Conservation (phyloP, 2,113 vertebrate species). For the Oriolus oriolus region DNA sequence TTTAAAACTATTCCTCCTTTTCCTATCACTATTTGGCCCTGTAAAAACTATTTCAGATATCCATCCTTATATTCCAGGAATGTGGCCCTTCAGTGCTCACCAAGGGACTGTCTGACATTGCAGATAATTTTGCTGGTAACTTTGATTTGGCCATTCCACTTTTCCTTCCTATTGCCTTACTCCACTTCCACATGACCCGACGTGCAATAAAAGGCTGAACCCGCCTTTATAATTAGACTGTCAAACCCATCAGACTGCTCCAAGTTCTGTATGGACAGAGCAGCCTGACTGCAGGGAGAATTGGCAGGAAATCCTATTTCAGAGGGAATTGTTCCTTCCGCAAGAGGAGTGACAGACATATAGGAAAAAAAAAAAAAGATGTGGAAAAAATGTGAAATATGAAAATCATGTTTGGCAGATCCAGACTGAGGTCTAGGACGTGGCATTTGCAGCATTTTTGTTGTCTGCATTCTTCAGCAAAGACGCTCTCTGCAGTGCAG, state of each 20-base stretch:
- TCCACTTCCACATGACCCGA: not conserved
- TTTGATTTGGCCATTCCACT: not conserved
- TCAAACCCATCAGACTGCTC: not conserved
- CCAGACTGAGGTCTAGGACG: not conserved
- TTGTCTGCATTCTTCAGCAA: constrained; percentile 19
- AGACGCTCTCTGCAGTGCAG: not conserved
- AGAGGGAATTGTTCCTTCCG: constrained; percentile 20
- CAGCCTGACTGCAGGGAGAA: not conserved
- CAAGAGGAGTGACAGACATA: not conserved
- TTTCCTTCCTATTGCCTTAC: not conserved
- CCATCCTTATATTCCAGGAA: not conserved
- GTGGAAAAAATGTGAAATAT: constrained; percentile 29
- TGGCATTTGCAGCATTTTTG: constrained; percentile 36
- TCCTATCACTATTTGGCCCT: not conserved
- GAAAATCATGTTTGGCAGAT: constrained; percentile 43
- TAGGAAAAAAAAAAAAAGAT: not conserved
- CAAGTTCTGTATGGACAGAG: not conserved
- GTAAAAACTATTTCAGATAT: not conserved
- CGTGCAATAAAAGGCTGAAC: not conserved
- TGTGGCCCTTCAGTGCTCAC: not conserved
- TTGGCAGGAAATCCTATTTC: constrained; percentile 5
- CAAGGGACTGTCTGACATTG: not conserved
- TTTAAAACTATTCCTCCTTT: not conserved
- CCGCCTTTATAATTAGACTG: not conserved
- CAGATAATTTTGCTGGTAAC: not conserved